phyloP scores from a whole-genome alignment of 2,888 invertebrate genomes.

The Thalpophila matura region DNA sequence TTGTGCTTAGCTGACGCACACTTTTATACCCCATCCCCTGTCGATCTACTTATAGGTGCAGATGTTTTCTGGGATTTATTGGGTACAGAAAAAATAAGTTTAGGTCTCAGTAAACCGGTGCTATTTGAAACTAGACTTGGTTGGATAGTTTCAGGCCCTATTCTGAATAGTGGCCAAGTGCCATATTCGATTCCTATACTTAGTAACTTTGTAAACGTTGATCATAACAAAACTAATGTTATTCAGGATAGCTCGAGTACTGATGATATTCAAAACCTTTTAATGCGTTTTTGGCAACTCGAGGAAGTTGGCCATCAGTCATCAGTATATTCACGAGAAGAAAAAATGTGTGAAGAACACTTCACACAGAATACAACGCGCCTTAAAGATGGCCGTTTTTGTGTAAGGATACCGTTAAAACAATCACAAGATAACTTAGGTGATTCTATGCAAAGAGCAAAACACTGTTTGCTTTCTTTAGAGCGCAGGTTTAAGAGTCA shows the following conservation, averaged over 20 bases:
- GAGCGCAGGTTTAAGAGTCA: conserved; percentile 25
- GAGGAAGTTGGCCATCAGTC: conserved; percentile 43
- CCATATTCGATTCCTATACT: background rate
- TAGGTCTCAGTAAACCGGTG: background rate
- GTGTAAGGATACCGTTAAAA: no score
- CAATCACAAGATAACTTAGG: no score
- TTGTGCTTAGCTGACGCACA: conserved; percentile 16
- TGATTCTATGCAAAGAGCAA: no score
- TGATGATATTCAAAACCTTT: conserved; percentile 17
- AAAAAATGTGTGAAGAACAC: no score
- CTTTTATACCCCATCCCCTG: background rate
- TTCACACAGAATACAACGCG: no score
- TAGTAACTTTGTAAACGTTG: background rate
- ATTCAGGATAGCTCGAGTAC: background rate
- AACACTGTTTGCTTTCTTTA: conserved; percentile 28
- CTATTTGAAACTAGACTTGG: background rate
- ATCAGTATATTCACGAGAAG: conserved; percentile 34
- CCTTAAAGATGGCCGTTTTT: no score
- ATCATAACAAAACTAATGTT: background rate
- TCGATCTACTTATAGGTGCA: conserved; percentile 10
- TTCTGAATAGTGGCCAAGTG: background rate
- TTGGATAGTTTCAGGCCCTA: conserved; percentile 11
- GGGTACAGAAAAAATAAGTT: background rate
- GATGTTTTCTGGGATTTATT: no score
- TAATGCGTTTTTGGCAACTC: conserved; percentile 44